These are phyloP conservation scores for Sorex araneus DNA, from an alignment of 2,113 vertebrate genomes.

Conservation along the genomic window DNA sequence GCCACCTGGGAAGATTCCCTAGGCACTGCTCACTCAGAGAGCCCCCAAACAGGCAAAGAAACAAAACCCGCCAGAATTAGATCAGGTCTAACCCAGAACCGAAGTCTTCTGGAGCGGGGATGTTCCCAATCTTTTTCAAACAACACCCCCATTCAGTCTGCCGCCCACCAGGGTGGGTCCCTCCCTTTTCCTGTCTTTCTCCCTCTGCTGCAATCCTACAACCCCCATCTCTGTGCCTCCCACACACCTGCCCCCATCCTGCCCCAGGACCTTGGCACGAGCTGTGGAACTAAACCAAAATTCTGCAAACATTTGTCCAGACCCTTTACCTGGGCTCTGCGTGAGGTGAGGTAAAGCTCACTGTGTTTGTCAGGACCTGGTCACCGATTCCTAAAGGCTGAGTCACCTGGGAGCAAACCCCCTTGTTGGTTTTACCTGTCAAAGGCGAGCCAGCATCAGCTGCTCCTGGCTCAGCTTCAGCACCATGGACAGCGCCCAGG, in stretches of 20 bases:
- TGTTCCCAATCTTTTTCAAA: too few relatives aligned
- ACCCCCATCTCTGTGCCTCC: background rate
- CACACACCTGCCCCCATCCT: background rate
- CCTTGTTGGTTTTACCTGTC: too few relatives aligned
- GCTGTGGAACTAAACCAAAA: background rate
- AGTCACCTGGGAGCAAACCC: too few relatives aligned
- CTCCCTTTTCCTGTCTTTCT: background rate
- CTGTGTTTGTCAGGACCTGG: too few relatives aligned
- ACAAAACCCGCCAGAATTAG: too few relatives aligned
- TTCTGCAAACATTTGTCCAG: background rate
- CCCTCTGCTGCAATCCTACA: background rate
- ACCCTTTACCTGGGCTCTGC: background rate
- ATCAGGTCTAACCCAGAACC: too few relatives aligned
- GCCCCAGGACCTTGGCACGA: background rate
- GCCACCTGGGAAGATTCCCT: too few relatives aligned
- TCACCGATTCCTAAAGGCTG: too few relatives aligned
- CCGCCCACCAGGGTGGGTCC: accelerated
- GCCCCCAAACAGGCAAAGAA: too few relatives aligned
- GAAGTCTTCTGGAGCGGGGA: too few relatives aligned
- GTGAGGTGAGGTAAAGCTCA: background rate
- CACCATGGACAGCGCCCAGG: background rate
- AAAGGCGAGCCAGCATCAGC: too few relatives aligned
- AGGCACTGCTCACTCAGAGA: too few relatives aligned
- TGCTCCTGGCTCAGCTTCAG: background rate
- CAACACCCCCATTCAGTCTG: background rate